phyloP scores from a whole-genome alignment of 1,140 invertebrate genomes.

The Nasonia longicornis region DNA sequence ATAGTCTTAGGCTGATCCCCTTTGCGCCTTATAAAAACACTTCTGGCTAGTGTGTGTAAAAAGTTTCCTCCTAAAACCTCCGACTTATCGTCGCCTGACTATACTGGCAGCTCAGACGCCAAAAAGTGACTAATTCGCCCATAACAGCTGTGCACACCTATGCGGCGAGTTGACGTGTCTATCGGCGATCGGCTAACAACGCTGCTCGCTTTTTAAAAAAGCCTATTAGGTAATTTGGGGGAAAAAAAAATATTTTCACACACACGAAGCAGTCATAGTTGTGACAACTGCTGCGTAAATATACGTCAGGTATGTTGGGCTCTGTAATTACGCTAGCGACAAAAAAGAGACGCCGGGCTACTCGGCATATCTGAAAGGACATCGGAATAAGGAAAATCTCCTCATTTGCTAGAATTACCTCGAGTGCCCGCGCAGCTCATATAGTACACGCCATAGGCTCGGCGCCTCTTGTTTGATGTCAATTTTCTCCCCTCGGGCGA shows the following conservation, averaged over 20 bases:
- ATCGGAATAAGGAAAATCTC: conserved; percentile 15
- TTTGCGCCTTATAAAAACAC: too few relatives aligned
- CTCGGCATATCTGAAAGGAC: neutral
- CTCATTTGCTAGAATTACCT: conserved; percentile 9
- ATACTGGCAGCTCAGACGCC: neutral
- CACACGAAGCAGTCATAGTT: neutral
- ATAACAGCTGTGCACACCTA: neutral
- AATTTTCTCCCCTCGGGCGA: neutral
- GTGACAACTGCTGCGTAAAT: neutral
- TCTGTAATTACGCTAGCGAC: conserved; percentile 18
- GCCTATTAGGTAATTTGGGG: neutral
- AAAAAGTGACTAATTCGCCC: neutral
- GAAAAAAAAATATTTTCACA: neutral
- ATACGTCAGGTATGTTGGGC: neutral
- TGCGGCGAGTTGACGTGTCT: neutral
- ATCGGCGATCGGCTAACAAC: conserved; percentile 12
- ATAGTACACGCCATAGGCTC: neutral
- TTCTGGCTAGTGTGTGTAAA: too few relatives aligned
- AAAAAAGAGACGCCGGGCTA: neutral
- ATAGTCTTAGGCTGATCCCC: too few relatives aligned
- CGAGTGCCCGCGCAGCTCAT: neutral
- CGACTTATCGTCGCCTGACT: neutral
- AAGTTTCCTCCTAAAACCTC: neutral
- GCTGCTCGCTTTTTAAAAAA: neutral
- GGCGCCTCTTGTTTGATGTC: neutral